Percentiles rank a stretch among this genome's conserved stretches.
Evolutionary conservation across 2,113 vertebrate genomes (phyloP).

Genomic region (Apteryx owenii): DNA sequence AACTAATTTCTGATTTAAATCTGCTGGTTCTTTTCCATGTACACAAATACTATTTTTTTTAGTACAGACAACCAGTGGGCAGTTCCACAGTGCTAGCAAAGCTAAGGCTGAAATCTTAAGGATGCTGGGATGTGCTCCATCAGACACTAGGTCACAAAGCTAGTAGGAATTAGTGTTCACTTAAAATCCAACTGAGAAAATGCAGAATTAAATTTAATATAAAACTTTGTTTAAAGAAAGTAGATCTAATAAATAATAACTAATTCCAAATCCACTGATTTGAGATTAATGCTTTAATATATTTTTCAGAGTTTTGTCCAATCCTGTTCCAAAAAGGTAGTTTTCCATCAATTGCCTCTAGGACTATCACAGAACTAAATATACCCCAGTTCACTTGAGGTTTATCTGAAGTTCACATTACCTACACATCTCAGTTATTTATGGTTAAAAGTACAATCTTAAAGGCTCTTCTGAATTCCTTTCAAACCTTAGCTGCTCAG

Average conservation of each 20-base stretch:
- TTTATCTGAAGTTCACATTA: neutral
- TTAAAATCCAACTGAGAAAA: neutral
- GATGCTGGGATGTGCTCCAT: neutral
- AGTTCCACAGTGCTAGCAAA: neutral
- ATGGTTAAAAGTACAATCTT: neutral
- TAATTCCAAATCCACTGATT: neutral
- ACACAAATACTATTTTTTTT: neutral
- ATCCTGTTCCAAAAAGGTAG: neutral
- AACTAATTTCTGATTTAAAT: neutral
- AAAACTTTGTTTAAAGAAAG: neutral
- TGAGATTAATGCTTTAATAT: neutral
- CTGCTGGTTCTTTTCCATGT: neutral
- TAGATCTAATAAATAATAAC: neutral
- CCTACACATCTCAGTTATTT: neutral
- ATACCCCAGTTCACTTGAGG: neutral
- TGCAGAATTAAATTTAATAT: neutral
- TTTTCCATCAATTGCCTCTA: neutral
- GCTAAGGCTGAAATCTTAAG: neutral
- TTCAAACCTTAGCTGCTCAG: neutral
- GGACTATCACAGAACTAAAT: neutral
- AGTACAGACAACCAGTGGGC: neutral
- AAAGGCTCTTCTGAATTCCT: neutral
- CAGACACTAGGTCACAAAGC: neutral
- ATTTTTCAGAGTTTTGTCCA: conserved; percentile 18
- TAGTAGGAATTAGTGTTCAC: neutral